Conservation (phyloP, 1,140 invertebrate genomes). For the Schlechtendalia chinensis region DNA sequence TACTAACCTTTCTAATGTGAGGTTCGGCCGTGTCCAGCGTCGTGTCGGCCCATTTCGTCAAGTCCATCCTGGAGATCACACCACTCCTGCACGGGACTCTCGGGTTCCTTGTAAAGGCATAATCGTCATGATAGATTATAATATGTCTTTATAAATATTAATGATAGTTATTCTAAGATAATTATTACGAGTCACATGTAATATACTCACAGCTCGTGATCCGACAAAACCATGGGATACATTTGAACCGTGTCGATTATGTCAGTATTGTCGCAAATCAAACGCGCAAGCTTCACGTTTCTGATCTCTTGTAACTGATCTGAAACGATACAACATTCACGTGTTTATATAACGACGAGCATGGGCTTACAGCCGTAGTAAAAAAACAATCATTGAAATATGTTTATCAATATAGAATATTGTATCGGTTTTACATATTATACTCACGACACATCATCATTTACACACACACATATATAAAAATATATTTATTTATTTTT, state of each 20-base stretch:
- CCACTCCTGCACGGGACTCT: conserved; percentile 84
- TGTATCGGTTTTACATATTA: too few relatives aligned
- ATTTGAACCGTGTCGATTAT: conserved; percentile 88
- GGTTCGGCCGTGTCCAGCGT: conserved; percentile 21
- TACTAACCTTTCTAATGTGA: conserved; percentile 1
- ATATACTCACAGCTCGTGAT: conserved; percentile 81
- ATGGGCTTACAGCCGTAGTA: too few relatives aligned
- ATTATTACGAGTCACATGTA: too few relatives aligned
- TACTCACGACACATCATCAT: too few relatives aligned
- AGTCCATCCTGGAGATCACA: conserved; percentile 79
- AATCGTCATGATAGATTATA: neutral
- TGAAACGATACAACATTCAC: conserved; percentile 53
- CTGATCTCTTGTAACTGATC: conserved; percentile 89
- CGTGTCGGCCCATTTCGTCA: conserved; percentile 80
- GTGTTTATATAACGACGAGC: too few relatives aligned
- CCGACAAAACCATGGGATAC: conserved; percentile 88
- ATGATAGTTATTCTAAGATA: too few relatives aligned
- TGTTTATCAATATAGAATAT: too few relatives aligned
- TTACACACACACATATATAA: too few relatives aligned
- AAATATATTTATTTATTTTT: too few relatives aligned
- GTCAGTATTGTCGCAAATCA: conserved; percentile 95
- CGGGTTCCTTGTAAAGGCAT: conserved; percentile 71
- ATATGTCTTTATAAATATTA: too few relatives aligned
- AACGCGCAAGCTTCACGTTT: conserved; percentile 77
- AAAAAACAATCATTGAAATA: too few relatives aligned